Evolutionary conservation across 2,113 vertebrate genomes (phyloP).

Genomic region (Spilogale gracilis): DNA sequence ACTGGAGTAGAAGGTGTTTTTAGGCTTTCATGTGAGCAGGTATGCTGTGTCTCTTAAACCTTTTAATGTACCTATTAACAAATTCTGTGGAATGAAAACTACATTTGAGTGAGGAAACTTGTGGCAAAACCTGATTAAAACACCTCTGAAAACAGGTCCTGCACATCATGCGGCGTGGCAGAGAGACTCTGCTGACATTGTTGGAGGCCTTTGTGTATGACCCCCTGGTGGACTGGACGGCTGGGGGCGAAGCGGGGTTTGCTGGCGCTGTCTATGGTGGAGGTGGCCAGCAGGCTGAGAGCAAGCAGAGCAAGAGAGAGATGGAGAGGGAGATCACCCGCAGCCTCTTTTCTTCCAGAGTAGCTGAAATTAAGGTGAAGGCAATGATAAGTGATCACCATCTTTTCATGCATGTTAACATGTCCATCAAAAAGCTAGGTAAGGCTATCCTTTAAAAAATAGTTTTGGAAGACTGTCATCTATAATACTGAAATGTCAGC

Average conservation of each 20-base stretch:
- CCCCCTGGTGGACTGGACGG: slow-evolving; percentile 99
- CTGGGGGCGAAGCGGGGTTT: slow-evolving; percentile 97
- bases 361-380: slow-evolving; percentile 98
- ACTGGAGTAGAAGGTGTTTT: slow-evolving; percentile 99
- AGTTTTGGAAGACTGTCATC: neutral
- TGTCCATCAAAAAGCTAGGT: neutral
- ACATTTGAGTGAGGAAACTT: neutral
- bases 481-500: neutral
- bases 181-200: slow-evolving; percentile 96
- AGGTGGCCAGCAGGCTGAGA: slow-evolving; percentile 98
- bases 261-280: slow-evolving; percentile 98
- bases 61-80: neutral
- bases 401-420: neutral
- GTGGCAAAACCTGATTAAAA: neutral
- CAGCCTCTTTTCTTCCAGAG: slow-evolving; percentile 97
- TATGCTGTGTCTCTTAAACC: slow-evolving; percentile 73
- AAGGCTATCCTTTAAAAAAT: neutral
- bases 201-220: slow-evolving; percentile 99
- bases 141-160: slow-evolving; percentile 90
- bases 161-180: slow-evolving; percentile 97
- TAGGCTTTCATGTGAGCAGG: slow-evolving; percentile 98
- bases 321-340: slow-evolving; percentile 99
- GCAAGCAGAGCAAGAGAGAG: slow-evolving; percentile 98
- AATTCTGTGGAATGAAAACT: neutral
- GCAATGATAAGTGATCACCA: neutral